A percentile compares a stretch with the other conserved stretches of the same genome.
Evolutionary conservation across 2,113 vertebrate genomes (phyloP).

Genomic region (Percopsis transmontana): DNA sequence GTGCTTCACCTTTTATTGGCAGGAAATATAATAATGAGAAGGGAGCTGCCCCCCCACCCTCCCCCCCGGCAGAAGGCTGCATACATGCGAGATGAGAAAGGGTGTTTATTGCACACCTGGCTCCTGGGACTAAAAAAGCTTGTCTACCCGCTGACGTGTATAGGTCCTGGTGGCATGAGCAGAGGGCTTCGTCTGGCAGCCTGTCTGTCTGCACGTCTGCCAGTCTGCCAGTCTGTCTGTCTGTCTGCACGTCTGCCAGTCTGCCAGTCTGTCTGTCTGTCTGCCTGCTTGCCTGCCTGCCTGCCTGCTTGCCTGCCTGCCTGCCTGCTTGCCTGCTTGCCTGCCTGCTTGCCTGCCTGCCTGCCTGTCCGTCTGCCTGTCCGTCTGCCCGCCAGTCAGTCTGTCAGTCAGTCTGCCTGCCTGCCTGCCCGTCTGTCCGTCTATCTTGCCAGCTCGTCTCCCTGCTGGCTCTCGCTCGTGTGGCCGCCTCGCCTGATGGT

Average conservation of each 20-base stretch:
- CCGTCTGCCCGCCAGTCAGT: too few species aligned
- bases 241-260: not conserved
- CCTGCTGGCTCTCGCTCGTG: not conserved
- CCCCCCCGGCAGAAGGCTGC: conserved; percentile 14
- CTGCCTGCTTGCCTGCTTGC: not conserved
- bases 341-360: not conserved
- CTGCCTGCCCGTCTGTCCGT: not conserved
- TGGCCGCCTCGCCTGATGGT: too few species aligned
- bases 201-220: not conserved
- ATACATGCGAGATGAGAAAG: conserved; percentile 32
- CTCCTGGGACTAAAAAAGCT: not conserved
- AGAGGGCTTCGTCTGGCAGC: not conserved
- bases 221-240: not conserved
- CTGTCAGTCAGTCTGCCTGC: not conserved
- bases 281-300: too few species aligned
- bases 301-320: not conserved
- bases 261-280: not conserved
- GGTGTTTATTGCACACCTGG: conserved; percentile 22
- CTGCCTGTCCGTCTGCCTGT: not conserved
- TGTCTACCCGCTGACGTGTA: not conserved
- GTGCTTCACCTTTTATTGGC: not conserved
- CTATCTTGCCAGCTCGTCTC: not conserved
- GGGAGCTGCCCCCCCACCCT: conserved; percentile 7
- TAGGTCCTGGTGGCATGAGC: not conserved
- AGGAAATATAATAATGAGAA: not conserved